A percentile compares a stretch with the other conserved stretches of the same genome.
Evolutionary conservation across 1,140 invertebrate genomes (phyloP).

Genomic region (Zophobas morio): DNA sequence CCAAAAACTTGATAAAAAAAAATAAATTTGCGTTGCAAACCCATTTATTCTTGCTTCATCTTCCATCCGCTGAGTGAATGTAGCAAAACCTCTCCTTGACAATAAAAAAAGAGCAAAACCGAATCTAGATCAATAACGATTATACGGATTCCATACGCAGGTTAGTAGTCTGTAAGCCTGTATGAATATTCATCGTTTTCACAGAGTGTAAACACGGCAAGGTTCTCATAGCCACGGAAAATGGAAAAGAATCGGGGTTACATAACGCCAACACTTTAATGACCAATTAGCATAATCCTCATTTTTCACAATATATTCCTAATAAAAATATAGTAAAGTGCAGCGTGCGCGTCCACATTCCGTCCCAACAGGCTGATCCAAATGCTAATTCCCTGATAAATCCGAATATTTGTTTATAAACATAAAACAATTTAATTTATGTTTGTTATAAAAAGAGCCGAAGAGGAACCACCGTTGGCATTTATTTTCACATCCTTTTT

Average conservation of each 20-base stretch:
- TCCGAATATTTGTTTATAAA: slow-evolving; percentile 17
- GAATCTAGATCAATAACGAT: slow-evolving; percentile 46
- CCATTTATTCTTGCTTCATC: no score
- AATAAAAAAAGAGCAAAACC: slow-evolving; percentile 30
- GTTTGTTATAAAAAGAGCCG: slow-evolving; percentile 29
- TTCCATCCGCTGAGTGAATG: background rate
- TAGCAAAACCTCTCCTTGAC: slow-evolving; percentile 17
- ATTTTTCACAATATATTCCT: slow-evolving; percentile 21
- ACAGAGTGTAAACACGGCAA: slow-evolving; percentile 42
- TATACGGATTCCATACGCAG: slow-evolving; percentile 33
- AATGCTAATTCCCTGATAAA: slow-evolving; percentile 20
- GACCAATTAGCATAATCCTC: slow-evolving; percentile 30
- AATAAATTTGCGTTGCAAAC: no score
- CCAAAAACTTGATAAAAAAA: no score
- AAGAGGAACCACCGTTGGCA: slow-evolving; percentile 1
- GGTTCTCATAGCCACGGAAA: slow-evolving; percentile 34
- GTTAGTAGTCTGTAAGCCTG: slow-evolving; percentile 30
- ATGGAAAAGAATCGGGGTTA: slow-evolving; percentile 24
- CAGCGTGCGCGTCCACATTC: slow-evolving; percentile 34
- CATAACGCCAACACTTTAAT: slow-evolving; percentile 31
- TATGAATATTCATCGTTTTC: slow-evolving; percentile 46
- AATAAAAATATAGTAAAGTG: slow-evolving; percentile 38
- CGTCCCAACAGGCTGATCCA: background rate
- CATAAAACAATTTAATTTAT: slow-evolving; percentile 17
- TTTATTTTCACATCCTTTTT: background rate